Percentiles rank a stretch among this genome's conserved stretches.
Conservation (phyloP, 2,888 invertebrate genomes). For the Torymus tubicola region DNA sequence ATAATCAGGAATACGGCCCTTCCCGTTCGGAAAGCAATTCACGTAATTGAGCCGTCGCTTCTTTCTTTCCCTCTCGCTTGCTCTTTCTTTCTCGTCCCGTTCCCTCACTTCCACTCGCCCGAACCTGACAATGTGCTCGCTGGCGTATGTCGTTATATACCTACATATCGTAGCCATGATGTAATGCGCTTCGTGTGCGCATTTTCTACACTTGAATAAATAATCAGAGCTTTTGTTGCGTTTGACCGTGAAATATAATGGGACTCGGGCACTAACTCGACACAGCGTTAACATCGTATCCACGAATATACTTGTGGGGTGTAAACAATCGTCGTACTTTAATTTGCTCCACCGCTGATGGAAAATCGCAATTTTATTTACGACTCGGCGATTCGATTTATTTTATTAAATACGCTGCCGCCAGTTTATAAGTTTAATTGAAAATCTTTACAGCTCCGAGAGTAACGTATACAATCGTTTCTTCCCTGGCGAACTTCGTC, state of each 20-base stretch:
- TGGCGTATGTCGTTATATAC: constrained; percentile 28
- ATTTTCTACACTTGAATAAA: constrained; percentile 22
- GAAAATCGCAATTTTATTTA: constrained; percentile 33
- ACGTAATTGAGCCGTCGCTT: constrained; percentile 46
- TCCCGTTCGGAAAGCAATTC: constrained; percentile 41
- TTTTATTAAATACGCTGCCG: neutral
- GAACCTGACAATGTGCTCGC: constrained; percentile 36
- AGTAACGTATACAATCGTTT: constrained; percentile 21
- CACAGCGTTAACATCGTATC: constrained; percentile 8
- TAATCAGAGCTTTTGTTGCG: constrained; percentile 32
- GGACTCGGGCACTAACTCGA: neutral
- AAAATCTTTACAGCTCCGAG: constrained; percentile 41
- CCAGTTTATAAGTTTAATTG: constrained; percentile 49
- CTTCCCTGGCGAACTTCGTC: neutral
- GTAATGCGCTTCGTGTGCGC: neutral
- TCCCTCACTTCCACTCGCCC: neutral
- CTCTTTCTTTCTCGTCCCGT: neutral
- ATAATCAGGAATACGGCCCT: constrained; percentile 36
- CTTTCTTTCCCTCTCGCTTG: constrained; percentile 1
- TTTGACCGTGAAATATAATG: constrained; percentile 31
- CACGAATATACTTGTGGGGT: no score
- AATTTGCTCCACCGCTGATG: neutral
- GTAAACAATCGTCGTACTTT: neutral
- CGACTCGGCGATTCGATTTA: constrained; percentile 5
- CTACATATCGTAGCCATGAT: neutral